Conservation (phyloP, 53 echinoderm and acorn worm genomes). For the Patiria pectinifera region DNA sequence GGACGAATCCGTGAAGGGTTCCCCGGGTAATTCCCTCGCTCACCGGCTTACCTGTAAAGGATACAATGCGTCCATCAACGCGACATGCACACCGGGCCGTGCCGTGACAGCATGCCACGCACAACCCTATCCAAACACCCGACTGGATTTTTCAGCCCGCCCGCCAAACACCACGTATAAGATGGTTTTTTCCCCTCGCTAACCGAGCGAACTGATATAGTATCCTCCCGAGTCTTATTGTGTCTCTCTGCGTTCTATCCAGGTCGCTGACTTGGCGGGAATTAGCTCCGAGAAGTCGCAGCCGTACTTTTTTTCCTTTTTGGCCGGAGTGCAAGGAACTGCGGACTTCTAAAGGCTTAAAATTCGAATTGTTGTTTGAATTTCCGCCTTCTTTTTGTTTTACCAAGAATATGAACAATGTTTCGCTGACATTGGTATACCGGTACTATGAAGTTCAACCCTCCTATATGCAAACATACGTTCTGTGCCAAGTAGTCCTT, state of each 20-base stretch:
- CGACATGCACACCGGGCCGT: slow-evolving; percentile 29
- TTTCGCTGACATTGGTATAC: too few relatives aligned
- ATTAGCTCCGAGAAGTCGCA: slow-evolving; percentile 4
- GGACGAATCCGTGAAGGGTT: neutral
- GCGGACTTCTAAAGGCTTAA: neutral
- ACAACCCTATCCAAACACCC: slow-evolving; percentile 58
- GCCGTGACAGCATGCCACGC: slow-evolving; percentile 12
- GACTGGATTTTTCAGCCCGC: slow-evolving; percentile 50
- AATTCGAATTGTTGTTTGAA: neutral
- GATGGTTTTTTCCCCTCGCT: neutral
- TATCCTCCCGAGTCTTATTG: slow-evolving; percentile 22
- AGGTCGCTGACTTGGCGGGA: slow-evolving; percentile 58
- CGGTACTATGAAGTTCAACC: too few relatives aligned
- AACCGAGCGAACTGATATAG: slow-evolving; percentile 33
- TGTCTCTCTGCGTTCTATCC: slow-evolving; percentile 6
- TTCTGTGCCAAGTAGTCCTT: too few relatives aligned
- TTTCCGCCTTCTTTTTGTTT: neutral
- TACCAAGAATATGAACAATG: too few relatives aligned
- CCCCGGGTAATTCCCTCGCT: slow-evolving; percentile 33
- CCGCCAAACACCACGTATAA: slow-evolving; percentile 47
- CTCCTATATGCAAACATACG: too few relatives aligned
- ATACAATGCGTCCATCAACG: slow-evolving; percentile 45
- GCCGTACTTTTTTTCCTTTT: slow-evolving; percentile 33
- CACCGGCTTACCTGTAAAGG: slow-evolving; percentile 33
- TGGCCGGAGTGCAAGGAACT: slow-evolving; percentile 25